Evolutionary conservation across 2,888 invertebrate genomes (phyloP).

Genomic region (Scelioninae gen. 1): DNA sequence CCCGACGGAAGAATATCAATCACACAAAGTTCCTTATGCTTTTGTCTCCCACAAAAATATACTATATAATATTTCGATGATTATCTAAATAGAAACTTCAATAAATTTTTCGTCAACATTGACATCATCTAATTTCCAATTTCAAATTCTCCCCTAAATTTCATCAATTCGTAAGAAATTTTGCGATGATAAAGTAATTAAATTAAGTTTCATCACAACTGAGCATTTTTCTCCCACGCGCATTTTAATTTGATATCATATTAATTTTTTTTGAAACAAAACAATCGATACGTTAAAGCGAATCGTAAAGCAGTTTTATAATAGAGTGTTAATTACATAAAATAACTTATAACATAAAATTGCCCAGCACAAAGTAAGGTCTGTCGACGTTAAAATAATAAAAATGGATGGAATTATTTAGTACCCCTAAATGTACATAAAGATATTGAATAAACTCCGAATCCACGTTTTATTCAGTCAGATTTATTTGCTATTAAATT

Average conservation of each 20-base stretch:
- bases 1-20: neutral
- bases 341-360: slow-evolving; percentile 30
- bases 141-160: neutral
- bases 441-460: slow-evolving; percentile 55
- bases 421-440: slow-evolving; percentile 36
- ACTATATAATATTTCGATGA: too few species aligned
- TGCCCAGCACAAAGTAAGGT: slow-evolving; percentile 6
- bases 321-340: slow-evolving; percentile 43
- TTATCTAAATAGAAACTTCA: too few species aligned
- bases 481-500: slow-evolving; percentile 56
- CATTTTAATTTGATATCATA: neutral
- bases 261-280: neutral
- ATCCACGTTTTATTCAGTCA: slow-evolving; percentile 30
- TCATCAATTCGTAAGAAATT: slow-evolving; percentile 9
- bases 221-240: neutral
- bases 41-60: too few species aligned
- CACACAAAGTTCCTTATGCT: neutral
- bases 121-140: too few species aligned
- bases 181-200: slow-evolving; percentile 14
- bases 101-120: too few species aligned
- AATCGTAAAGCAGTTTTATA: slow-evolving; percentile 22
- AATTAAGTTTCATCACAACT: slow-evolving; percentile 15
- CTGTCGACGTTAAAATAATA: slow-evolving; percentile 22
- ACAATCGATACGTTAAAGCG: neutral
- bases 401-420: slow-evolving; percentile 44